Base-by-base conservation (phyloP, 2,888 invertebrate genomes). In the Cataglyphis cursor region DNA sequence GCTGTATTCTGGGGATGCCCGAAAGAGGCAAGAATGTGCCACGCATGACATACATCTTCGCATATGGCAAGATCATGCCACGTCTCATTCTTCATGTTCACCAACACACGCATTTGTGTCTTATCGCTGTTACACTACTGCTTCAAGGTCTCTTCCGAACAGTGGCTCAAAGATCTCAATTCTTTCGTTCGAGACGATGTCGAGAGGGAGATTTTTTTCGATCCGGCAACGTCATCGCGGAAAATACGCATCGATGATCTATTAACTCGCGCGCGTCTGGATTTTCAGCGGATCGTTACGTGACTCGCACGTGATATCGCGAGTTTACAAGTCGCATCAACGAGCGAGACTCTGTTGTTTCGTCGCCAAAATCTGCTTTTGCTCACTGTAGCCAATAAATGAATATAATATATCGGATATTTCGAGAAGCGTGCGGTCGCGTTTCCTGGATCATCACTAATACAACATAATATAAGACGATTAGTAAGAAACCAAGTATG, bases 111-210 rank as follows among this genome's bases (percentile, higher is more conserved):
- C 70, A 78, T 61, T 51, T 72, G 81, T 61, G 72, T 66, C 72
- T 62, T 64, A 51, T 75, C 51, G 15, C 70, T 21, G 41, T 41
- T 82, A 68, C 9, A 4, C 84, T 81, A 54, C 31, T 72, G 57
- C 41, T 44, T 68, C 89, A 89, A 89, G 86, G 89, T 59, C 82
- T 41, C 21, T 82, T 28, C 48, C 81, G 84, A 87, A 76, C 75
- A 62, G 51, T 81, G 85, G 57, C 88, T 75, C 81, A 83, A 85
- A 68, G 74, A 85, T 81, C 81, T 88, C 87, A 73, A 85, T 83
- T 80, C 68, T 88, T 85, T 76, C 82, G 65, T 84, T 72, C 78
- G 84, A 84, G 88, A 85, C 82, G 72, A 83, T 82, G 75, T 44
- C 66, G 65, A 9, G 28, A 74, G 66, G 38, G 31, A 80, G 54